A percentile compares a stretch with the other conserved stretches of the same genome.
Conservation (phyloP, 2,113 vertebrate species). For the Stegostoma tigrinum region DNA sequence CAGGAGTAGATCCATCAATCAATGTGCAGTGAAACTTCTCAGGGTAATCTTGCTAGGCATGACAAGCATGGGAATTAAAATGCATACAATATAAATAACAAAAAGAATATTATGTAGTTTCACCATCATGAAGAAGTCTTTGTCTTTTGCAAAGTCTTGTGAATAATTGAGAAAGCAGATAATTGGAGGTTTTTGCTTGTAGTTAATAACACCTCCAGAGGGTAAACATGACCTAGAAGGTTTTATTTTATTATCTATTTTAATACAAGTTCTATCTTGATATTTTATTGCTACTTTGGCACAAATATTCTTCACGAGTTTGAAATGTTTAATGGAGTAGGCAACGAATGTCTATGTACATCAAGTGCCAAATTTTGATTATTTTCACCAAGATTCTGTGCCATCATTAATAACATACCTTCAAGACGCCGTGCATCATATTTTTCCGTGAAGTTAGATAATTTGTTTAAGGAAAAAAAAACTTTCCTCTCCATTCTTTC, state of each 20-base stretch:
- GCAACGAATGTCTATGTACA: neutral
- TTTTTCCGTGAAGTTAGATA: neutral
- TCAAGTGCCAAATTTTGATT: neutral
- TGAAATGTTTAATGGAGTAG: neutral
- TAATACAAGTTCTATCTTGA: neutral
- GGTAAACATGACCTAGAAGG: neutral
- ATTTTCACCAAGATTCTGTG: neutral
- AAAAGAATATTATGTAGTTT: neutral
- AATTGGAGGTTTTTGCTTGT: neutral
- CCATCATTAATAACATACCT: neutral
- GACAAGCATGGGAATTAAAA: neutral
- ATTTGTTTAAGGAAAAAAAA: too few relatives aligned
- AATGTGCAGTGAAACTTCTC: neutral
- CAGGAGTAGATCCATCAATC: neutral
- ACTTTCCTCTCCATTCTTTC: too few relatives aligned
- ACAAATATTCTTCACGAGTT: neutral
- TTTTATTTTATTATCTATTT: neutral
- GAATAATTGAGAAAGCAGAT: neutral
- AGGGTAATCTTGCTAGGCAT: neutral
- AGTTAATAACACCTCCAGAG: neutral
- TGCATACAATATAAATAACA: neutral
- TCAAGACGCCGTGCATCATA: neutral
- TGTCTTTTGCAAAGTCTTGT: neutral
- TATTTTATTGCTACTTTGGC: neutral
- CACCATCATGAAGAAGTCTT: neutral